phyloP scores from a whole-genome alignment of 2,888 invertebrate genomes.

The Nezara viridula region DNA sequence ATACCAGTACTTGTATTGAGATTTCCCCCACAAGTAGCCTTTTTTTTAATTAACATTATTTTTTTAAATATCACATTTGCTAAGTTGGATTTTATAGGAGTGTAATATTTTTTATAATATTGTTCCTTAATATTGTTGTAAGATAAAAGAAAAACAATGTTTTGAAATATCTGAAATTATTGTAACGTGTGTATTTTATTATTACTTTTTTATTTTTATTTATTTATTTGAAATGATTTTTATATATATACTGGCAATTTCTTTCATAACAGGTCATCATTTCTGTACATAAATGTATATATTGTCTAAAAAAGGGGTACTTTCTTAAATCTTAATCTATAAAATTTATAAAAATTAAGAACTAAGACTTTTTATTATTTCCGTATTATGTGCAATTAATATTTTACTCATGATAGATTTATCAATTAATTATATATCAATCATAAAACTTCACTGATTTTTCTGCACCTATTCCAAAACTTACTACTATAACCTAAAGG shows the following conservation, averaged over 20 bases:
- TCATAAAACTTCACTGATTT: not conserved
- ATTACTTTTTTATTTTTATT: not conserved
- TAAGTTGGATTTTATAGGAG: not conserved
- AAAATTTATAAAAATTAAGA: no score
- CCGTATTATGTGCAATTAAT: not conserved
- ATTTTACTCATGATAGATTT: not conserved
- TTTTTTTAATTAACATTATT: no score
- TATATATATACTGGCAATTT: no score
- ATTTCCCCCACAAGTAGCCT: no score
- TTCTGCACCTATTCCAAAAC: not conserved
- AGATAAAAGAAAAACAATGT: not conserved
- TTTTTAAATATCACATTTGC: not conserved
- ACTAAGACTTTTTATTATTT: not conserved
- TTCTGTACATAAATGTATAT: not conserved
- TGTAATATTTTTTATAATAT: not conserved
- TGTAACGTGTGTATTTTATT: not conserved
- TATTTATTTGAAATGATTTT: no score
- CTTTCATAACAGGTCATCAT: no score
- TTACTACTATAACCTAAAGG: not conserved
- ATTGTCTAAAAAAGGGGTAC: not conserved
- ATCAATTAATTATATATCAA: not conserved
- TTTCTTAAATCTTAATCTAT: no score
- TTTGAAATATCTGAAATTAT: not conserved
- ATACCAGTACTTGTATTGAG: no score
- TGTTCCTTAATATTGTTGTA: not conserved